phyloP scores from a whole-genome alignment of 2,797 vertebrate species.

The Rhinoraja longicauda region DNA sequence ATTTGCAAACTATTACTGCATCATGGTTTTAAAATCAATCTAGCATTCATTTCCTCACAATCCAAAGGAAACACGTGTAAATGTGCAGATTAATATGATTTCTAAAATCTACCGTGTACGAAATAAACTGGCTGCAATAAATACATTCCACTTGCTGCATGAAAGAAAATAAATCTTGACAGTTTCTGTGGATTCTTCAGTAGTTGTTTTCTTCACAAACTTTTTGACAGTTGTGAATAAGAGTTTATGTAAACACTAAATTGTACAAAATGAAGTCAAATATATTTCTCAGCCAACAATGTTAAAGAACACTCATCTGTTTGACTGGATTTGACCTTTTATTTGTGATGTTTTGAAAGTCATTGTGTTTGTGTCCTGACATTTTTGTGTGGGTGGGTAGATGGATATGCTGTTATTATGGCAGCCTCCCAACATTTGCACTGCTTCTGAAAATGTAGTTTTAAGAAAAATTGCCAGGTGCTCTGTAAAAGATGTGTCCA shows the following conservation, averaged over 20 bases:
- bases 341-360: conserved; percentile 56
- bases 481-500: conserved; percentile 56
- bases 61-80: conserved; percentile 31
- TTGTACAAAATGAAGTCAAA: conserved; percentile 59
- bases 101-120: conserved; percentile 27
- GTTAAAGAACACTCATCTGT: conserved; percentile 55
- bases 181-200: conserved; percentile 62
- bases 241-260: conserved; percentile 51
- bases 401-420: conserved; percentile 56
- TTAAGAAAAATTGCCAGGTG: conserved; percentile 59
- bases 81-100: conserved; percentile 17
- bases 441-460: conserved; percentile 50
- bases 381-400: conserved; percentile 55
- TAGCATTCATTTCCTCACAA: conserved; percentile 21
- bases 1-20: conserved; percentile 32
- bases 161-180: conserved; percentile 70
- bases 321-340: conserved; percentile 71
- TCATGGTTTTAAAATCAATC: conserved; percentile 9
- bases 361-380: conserved; percentile 57
- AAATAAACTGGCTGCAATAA: conserved; percentile 62
- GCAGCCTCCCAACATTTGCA: conserved; percentile 59
- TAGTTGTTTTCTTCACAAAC: conserved; percentile 42
- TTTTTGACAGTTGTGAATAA: conserved; percentile 46
- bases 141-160: conserved; percentile 73
- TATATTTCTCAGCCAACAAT: conserved; percentile 37